Evolutionary conservation across 2,797 vertebrate species (phyloP), one percentile per base, ranked within the genome.

Genomic region (Todus mexicanus): DNA sequence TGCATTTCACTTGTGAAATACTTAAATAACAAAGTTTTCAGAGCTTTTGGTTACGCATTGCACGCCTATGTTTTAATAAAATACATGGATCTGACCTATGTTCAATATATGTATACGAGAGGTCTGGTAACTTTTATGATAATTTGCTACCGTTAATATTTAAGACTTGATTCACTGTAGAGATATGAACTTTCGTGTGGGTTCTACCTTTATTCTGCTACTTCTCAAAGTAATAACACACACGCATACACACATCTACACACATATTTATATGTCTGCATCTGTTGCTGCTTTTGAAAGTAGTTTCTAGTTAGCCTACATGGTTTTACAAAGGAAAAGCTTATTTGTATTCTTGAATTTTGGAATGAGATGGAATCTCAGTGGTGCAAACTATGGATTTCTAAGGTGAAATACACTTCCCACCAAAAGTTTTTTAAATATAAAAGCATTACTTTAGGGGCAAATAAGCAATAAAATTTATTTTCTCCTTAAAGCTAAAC

Each of bases 251-350:
- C 4, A 5, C 7, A 6, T 7, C 5, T 2, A 12, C 10, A 13
- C 1, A 3, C 0, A 0, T 17, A 19, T 38, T 68, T 72, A 8
- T n/a, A 7, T 15, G 15, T 45, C 26, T 84, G 6, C 3, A 6
- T 27, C 11, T 45, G 12, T 75, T 87, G 27, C 53, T 90, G 42
- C 42, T 72, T 81, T 35, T 26, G 53, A 57, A 53, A 85, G 19
- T 21, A 80, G 37, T 84, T 87, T 71, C 31, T 13, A 65, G 22
- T 59, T n/a, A n/a, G 35, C 16, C 8, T 57, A 5, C 3, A 0
- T 81, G 6, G 8, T 59, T 89, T 89, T 75, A 63, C 42, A 29
- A 43, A 14, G 10, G 37, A 60, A 35, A 7, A 10, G 25, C 31
- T 60, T 84, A 21, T 23, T 84, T 64, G 7, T 69, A 9, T 72